phyloP scores from a whole-genome alignment of 2,113 vertebrate genomes.

The Nycticryphes semicollaris region DNA sequence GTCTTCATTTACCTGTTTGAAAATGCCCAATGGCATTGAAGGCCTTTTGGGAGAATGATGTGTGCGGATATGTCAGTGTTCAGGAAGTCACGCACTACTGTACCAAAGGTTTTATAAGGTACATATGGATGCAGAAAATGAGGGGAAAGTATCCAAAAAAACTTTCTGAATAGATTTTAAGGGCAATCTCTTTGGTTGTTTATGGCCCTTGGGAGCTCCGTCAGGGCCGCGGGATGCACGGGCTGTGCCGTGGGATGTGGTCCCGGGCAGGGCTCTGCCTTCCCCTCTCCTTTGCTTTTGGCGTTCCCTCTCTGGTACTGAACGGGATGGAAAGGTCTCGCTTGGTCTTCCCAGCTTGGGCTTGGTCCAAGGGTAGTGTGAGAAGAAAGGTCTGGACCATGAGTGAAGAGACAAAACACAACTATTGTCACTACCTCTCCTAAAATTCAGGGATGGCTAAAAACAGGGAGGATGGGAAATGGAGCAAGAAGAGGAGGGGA shows the following conservation, averaged over 20 bases:
- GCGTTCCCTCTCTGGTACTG: accelerated
- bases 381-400: neutral
- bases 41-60: neutral
- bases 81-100: neutral
- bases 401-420: neutral
- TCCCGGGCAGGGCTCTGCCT: neutral
- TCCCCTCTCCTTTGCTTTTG: neutral
- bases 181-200: neutral
- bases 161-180: too few relatives aligned
- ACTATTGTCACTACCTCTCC: neutral
- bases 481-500: neutral
- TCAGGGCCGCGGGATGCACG: accelerated
- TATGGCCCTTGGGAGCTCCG: neutral
- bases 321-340: neutral
- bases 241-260: accelerated
- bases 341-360: neutral
- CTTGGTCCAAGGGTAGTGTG: neutral
- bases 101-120: neutral
- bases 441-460: neutral
- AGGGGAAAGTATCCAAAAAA: neutral
- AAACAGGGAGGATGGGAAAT: neutral
- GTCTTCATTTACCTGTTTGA: neutral
- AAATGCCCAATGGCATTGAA: neutral
- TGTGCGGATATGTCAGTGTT: accelerated
- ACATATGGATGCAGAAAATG: neutral